Evolutionary conservation across 2,888 invertebrate genomes (phyloP), one percentile per base, ranked within the genome.

Genomic region (Sarcophaga rosellei): DNA sequence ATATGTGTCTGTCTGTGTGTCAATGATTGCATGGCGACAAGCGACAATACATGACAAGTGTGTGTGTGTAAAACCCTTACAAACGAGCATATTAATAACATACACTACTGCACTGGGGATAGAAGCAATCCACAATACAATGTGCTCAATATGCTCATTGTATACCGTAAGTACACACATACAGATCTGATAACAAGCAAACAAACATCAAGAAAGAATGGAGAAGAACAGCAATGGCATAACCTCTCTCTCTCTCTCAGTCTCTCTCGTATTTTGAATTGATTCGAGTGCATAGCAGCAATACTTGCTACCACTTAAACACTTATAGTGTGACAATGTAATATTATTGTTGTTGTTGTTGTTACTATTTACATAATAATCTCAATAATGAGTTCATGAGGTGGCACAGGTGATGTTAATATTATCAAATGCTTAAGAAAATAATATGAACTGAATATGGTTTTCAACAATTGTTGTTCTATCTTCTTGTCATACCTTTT

Each of bases 51-150:
- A 65, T 85, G 57, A 68, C 62, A 81, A 68, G 25, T 66, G 57
- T 70, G 25, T 66, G 57, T 70, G 35, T 35, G 35, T 35, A 35
- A 35, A 35, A 35, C 61, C 59, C 59, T 63, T 65, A 70, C 70
- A 70, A 79, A 77, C 57, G 35, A 73, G 68, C 35, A 68, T 45
- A 23, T 69, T 80, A 62, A 69, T 25, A 44, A 53, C 68, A 20
- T 66, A 10, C 20, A 68, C 35, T 77, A 68, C 21, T 65, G 59
- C 53, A 53, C 10, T 35, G 35, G 10, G 0, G 2, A n/a, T 10
- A 35, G 10, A 35, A 35, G 35, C 53, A 4, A 53, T 53, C 1
- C 15, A 53, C 53, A 53, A 3, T 4, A 53, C 53, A 53, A 53
- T 53, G 17, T 53, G 53, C 53, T 15, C 15, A 53, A 53, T 53